phyloP scores from a whole-genome alignment of 2,113 vertebrate genomes.

The Perca flavescens region DNA sequence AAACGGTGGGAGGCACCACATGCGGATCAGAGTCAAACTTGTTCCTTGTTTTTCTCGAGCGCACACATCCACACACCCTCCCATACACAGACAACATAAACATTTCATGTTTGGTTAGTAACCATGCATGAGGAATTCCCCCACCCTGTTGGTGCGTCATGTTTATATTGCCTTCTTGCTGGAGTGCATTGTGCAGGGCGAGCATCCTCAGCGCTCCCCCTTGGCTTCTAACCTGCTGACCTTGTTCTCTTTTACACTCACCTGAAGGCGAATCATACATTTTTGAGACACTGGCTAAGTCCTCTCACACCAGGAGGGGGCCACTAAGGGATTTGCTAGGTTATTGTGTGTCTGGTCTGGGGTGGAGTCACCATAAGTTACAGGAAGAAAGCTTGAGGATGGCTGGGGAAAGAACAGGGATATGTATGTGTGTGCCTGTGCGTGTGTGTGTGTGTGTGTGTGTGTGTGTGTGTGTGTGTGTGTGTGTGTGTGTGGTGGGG shows the following conservation, averaged over 20 bases:
- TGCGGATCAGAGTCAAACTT: slow-evolving; percentile 47
- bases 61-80: slow-evolving; percentile 44
- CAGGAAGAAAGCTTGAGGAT: slow-evolving; percentile 61
- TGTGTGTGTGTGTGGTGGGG: not conserved
- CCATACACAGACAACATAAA: slow-evolving; percentile 68
- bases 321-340: slow-evolving; percentile 39
- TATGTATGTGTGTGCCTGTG: slow-evolving; percentile 18
- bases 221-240: slow-evolving; percentile 35
- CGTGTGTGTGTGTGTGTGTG: not conserved
- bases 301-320: slow-evolving; percentile 58
- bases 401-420: slow-evolving; percentile 43
- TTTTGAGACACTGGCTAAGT: slow-evolving; percentile 61
- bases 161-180: slow-evolving; percentile 58
- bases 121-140: slow-evolving; percentile 65
- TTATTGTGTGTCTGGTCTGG: slow-evolving; percentile 70
- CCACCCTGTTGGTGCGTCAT: slow-evolving; percentile 47
- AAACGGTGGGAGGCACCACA: slow-evolving; percentile 53
- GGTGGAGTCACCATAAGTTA: slow-evolving; percentile 69
- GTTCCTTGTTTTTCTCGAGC: slow-evolving; percentile 46
- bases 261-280: slow-evolving; percentile 64
- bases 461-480: slow-evolving; percentile 32
- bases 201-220: slow-evolving; percentile 43
- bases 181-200: slow-evolving; percentile 31
- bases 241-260: slow-evolving; percentile 12
- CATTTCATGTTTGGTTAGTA: slow-evolving; percentile 78